Percentiles rank a stretch among this genome's conserved stretches.
Evolutionary conservation across 2,113 vertebrate genomes (phyloP).

Genomic region (Hiodon tergisus): DNA sequence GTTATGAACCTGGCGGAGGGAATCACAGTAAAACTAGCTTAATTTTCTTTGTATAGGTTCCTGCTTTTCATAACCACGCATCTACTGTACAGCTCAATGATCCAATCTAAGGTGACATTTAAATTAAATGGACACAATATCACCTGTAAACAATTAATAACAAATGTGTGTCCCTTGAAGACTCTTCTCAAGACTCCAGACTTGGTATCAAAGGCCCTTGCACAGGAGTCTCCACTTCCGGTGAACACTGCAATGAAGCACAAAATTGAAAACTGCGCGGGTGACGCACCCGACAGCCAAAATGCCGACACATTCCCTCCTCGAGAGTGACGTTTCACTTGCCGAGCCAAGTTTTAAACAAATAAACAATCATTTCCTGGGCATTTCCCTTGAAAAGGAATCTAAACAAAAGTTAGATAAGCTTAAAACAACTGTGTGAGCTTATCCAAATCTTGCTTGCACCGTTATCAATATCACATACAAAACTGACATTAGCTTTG

Average conservation of each 20-base stretch:
- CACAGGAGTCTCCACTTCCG: constrained; percentile 69
- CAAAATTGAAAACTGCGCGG: no score
- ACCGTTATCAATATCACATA: no score
- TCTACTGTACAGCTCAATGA: neutral
- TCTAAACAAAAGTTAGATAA: no score
- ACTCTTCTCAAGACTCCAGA: constrained; percentile 64
- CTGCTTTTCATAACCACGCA: neutral
- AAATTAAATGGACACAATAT: constrained; percentile 19
- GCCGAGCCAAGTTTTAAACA: no score
- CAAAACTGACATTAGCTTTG: no score
- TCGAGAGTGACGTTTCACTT: no score
- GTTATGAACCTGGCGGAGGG: constrained; percentile 60
- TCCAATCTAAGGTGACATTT: neutral
- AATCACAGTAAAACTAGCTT: neutral
- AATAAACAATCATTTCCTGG: no score
- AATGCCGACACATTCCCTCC: neutral
- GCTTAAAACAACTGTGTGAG: no score
- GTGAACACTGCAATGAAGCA: constrained; percentile 65
- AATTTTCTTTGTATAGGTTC: no score
- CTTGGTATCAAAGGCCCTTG: constrained; percentile 67
- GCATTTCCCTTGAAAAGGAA: no score
- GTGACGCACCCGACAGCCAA: neutral
- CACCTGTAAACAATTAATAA: constrained; percentile 77
- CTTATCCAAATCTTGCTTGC: no score
- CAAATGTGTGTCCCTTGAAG: constrained; percentile 68